Base-by-base conservation (phyloP, 2,888 invertebrate species). In the Lymantria monacha region DNA sequence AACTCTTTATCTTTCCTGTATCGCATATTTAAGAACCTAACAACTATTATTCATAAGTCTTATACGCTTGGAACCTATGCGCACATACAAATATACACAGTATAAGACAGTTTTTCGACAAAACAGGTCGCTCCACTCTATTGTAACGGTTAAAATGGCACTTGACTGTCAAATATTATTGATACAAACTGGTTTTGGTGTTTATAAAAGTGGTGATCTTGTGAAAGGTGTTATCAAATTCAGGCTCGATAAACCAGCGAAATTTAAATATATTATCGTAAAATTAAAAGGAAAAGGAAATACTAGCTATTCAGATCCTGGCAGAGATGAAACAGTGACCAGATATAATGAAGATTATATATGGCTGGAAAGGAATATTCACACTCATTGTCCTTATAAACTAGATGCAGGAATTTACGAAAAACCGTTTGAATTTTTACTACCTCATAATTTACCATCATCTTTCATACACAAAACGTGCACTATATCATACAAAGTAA, bases 371-470 rank as follows among this genome's bases (percentile, higher is more conserved):
- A 37, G 37, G 11, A 12, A 30, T 38, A 40, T 46, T 42, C 11
- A 30, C 8, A 9, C 33, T 15, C 5, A 8, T 1, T 10, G 0
- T 3, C 3, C 9, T 5, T 1, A 10, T 7, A 8, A 12, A 0
- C 1, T 45, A 10, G 11, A 33, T 14, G 42, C 37, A 38, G 52
- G 52, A 12, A 9, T 3, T 11, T 38, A 48, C n/a, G 11, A 38
- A 14, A 46, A 42, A 31, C 48, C 55, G 7, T 70, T 72, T 38
- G 43, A 42, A n/a, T 71, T 71, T 38, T 9, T 45, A 7, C 44
- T 72, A 9, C 72, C 71, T 5, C 42, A 50, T 9, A 52, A 66
- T 13, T 62, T 72, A 41, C 74, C 74, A 9, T 56, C 72, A 7
- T 58, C 69, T 0, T 69, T 63, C 43, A 57, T 61, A 42, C 55